phyloP scores from a whole-genome alignment of 2,888 invertebrate genomes.

The Therioaphis trifolii region DNA sequence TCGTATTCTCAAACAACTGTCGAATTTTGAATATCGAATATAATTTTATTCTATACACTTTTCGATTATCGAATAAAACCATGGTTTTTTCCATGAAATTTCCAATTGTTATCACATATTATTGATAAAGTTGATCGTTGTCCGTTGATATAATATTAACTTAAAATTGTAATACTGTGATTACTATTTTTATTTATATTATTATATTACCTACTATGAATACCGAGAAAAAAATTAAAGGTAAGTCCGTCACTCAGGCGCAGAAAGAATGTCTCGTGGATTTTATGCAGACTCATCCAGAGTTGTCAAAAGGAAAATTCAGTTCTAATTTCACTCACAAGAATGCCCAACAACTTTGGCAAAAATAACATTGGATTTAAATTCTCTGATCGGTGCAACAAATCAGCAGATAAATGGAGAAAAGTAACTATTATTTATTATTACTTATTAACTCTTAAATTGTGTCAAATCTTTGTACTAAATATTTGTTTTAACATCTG shows the following conservation, averaged over 20 bases:
- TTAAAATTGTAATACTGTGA: too few species aligned
- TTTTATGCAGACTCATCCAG: neutral
- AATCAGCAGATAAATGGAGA: slow-evolving; percentile 14
- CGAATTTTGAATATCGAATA: neutral
- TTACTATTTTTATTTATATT: too few species aligned
- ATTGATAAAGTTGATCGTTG: too few species aligned
- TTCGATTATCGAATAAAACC: slow-evolving; percentile 3
- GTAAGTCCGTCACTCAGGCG: neutral
- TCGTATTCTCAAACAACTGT: neutral
- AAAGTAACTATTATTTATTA: slow-evolving; percentile 1
- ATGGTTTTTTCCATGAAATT: slow-evolving; percentile 11
- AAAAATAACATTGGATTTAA: neutral
- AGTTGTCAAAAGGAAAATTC: neutral
- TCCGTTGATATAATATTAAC: too few species aligned
- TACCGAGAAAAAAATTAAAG: neutral
- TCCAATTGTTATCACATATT: neutral
- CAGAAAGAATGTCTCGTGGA: neutral
- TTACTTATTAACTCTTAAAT: neutral
- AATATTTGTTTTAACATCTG: neutral
- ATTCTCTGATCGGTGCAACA: slow-evolving; percentile 11
- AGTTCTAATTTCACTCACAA: neutral
- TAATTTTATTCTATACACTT: neutral
- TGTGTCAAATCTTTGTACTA: neutral
- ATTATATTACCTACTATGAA: neutral
- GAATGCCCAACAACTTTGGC: neutral